phyloP scores from a whole-genome alignment of 2,888 invertebrate species.

The Andricus curvator region DNA sequence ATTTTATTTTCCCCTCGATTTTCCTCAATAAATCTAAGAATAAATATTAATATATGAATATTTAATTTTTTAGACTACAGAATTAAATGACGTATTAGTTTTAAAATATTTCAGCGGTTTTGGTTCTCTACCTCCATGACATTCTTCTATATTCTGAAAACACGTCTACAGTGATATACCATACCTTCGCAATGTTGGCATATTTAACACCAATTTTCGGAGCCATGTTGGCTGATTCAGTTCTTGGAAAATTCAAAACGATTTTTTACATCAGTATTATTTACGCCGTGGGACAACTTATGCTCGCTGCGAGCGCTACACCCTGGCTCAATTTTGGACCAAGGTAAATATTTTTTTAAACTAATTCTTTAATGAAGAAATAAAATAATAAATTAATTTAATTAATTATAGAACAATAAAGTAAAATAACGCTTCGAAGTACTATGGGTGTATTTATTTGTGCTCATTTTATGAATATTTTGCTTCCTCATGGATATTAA shows the following conservation, averaged over 20 bases:
- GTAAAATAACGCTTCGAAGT: neutral
- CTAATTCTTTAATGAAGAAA: neutral
- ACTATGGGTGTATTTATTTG: too few relatives aligned
- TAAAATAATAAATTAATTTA: neutral
- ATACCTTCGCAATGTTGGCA: constrained; percentile 92
- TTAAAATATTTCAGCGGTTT: constrained; percentile 86
- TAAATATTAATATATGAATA: neutral
- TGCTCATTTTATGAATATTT: too few relatives aligned
- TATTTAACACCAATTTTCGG: constrained; percentile 95
- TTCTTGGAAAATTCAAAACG: constrained; percentile 93
- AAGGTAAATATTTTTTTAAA: constrained; percentile 12
- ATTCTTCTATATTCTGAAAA: constrained; percentile 87
- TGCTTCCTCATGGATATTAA: too few relatives aligned
- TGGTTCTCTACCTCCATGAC: constrained; percentile 92
- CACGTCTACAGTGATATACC: constrained; percentile 92
- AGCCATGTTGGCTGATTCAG: constrained; percentile 96
- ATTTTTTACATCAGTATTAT: constrained; percentile 94
- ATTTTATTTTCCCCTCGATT: neutral
- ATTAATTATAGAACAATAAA: neutral
- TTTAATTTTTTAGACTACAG: neutral
- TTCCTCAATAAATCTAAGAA: too few relatives aligned
- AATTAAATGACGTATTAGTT: constrained; percentile 6
- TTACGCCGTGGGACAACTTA: constrained; percentile 90
- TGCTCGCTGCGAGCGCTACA: constrained; percentile 85
- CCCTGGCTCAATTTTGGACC: constrained; percentile 57